phyloP scores from a whole-genome alignment of 2,888 invertebrate genomes.

The Napeogenes inachia region DNA sequence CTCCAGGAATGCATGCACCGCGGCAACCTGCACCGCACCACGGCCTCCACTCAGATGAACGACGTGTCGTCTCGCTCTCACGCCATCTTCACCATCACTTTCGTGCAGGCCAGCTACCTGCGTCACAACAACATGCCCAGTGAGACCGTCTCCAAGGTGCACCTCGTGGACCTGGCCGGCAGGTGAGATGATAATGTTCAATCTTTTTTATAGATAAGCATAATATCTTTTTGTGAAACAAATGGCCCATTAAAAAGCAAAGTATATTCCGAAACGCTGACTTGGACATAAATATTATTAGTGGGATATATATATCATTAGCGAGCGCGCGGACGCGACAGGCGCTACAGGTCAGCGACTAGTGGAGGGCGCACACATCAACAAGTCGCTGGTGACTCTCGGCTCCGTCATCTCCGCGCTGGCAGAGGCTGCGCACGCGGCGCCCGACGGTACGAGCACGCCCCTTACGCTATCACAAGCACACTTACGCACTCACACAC shows the following conservation, averaged over 20 bases:
- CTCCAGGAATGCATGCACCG: slow-evolving; percentile 84
- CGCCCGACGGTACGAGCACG: slow-evolving; percentile 41
- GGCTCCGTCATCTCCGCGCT: slow-evolving; percentile 92
- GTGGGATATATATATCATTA: slow-evolving; percentile 44
- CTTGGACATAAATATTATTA: background rate
- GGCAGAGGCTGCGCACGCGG: slow-evolving; percentile 80
- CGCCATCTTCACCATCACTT: slow-evolving; percentile 93
- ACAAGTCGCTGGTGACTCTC: slow-evolving; percentile 91
- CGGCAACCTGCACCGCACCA: slow-evolving; percentile 89
- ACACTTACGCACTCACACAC: background rate
- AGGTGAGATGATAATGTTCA: slow-evolving; percentile 69
- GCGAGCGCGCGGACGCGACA: slow-evolving; percentile 91
- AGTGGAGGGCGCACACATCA: slow-evolving; percentile 93
- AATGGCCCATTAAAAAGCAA: too few species aligned
- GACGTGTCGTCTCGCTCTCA: slow-evolving; percentile 94
- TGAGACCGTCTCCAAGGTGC: slow-evolving; percentile 93
- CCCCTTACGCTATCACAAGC: background rate
- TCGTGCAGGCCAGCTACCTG: slow-evolving; percentile 89
- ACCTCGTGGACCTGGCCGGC: slow-evolving; percentile 92
- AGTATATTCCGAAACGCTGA: background rate
- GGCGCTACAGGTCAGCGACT: slow-evolving; percentile 94
- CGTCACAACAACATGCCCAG: slow-evolving; percentile 90
- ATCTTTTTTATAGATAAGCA: too few species aligned
- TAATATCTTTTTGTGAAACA: too few species aligned
- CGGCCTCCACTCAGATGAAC: slow-evolving; percentile 94